These are phyloP conservation scores for Antennarius striatus DNA, from an alignment of 2,113 vertebrate genomes.

Conservation along the genomic window DNA sequence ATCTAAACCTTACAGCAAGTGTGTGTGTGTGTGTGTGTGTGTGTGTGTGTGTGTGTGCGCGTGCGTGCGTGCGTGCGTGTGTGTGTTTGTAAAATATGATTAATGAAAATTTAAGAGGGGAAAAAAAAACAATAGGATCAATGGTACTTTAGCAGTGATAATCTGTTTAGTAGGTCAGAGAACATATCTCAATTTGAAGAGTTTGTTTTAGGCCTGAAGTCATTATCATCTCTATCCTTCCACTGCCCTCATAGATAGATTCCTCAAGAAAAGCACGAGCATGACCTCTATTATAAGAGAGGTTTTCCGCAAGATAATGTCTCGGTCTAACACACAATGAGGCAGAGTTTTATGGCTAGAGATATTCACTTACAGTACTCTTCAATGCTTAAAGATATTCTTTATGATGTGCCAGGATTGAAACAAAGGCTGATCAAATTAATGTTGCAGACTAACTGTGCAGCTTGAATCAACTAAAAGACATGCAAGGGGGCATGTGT, in stretches of 20 bases:
- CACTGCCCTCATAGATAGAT: slow-evolving; percentile 26
- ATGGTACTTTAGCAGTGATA: slow-evolving; percentile 36
- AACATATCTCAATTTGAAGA: slow-evolving; percentile 28
- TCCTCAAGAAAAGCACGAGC: slow-evolving; percentile 29
- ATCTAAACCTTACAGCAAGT: slow-evolving; percentile 4
- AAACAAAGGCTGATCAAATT: not conserved
- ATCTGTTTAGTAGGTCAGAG: slow-evolving; percentile 46
- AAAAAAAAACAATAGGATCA: slow-evolving; percentile 10
- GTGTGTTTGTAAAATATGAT: slow-evolving; percentile 27
- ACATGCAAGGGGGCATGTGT: not conserved
- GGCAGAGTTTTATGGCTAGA: not conserved
- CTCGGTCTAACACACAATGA: not conserved
- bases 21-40: too few species aligned
- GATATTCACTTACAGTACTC: not conserved
- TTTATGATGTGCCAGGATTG: not conserved
- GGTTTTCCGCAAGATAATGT: slow-evolving; percentile 1
- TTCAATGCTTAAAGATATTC: not conserved
- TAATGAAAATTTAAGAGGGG: too few species aligned
- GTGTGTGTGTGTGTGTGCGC: too few species aligned
- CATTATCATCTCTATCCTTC: slow-evolving; percentile 46
- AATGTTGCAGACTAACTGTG: not conserved
- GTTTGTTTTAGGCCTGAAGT: slow-evolving; percentile 34
- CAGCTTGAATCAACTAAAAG: not conserved
- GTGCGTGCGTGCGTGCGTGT: too few species aligned
- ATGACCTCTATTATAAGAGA: slow-evolving; percentile 8